Conservation (phyloP, 2,888 invertebrate species). For the Nomada hirtipes region DNA sequence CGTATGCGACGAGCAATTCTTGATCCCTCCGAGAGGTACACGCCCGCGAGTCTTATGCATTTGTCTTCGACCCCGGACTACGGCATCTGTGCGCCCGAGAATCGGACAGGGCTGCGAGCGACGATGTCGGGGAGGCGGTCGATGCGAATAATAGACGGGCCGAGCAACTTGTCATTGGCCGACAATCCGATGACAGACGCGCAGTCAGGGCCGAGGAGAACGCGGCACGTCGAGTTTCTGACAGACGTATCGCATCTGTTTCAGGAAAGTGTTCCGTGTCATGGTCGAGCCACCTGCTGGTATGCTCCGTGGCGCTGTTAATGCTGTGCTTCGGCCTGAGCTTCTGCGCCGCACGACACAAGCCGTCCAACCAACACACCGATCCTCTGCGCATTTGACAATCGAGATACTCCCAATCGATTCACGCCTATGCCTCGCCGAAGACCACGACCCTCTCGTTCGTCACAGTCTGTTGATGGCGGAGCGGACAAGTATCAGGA, state of each 20-base stretch:
- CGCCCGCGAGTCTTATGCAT: too few species aligned
- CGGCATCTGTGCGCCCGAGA: too few species aligned
- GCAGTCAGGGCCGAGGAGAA: background rate
- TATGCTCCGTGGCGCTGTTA: conserved; percentile 85
- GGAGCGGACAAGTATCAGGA: conserved; percentile 9
- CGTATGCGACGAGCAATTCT: conserved; percentile 28
- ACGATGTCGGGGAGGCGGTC: too few species aligned
- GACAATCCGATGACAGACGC: background rate
- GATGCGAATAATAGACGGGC: background rate
- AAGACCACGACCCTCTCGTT: conserved; percentile 79
- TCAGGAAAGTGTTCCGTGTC: conserved; percentile 86
- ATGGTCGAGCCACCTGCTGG: conserved; percentile 86
- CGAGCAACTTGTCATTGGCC: background rate
- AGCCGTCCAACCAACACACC: conserved; percentile 81
- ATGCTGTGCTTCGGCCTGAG: conserved; percentile 86
- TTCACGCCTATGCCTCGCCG: conserved; percentile 79
- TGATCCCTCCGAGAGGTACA: conserved; percentile 13
- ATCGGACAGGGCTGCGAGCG: too few species aligned
- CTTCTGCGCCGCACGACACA: conserved; percentile 86
- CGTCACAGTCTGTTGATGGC: conserved; percentile 81
- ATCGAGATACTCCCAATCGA: conserved; percentile 80
- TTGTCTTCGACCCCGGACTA: too few species aligned
- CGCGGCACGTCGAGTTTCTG: conserved; percentile 19
- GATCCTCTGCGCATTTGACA: conserved; percentile 82
- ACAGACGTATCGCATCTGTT: conserved; percentile 67